These are phyloP conservation scores for Euspilapteryx auroguttella DNA, from an alignment of 2,888 invertebrate genomes.

Conservation along the genomic window DNA sequence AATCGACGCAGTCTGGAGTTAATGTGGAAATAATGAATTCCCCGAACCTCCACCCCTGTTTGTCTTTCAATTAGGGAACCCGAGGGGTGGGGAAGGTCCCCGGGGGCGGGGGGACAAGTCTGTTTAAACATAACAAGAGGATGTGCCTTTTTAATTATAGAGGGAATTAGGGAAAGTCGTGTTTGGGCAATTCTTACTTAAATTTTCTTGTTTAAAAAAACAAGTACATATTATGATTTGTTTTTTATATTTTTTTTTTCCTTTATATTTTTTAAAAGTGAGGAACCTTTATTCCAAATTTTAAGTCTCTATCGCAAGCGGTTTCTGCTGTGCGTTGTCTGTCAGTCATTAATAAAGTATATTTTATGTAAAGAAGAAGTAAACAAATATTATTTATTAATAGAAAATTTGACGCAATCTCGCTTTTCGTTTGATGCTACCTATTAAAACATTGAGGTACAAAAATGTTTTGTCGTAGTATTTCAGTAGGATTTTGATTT, in stretches of 20 bases:
- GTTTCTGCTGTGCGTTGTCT: too few species aligned
- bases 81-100: constrained; percentile 16
- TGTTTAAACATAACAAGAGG: constrained; percentile 30
- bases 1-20: too few species aligned
- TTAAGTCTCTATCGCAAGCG: too few species aligned
- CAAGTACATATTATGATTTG: constrained; percentile 1
- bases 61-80: constrained; percentile 55
- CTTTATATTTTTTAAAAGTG: background rate
- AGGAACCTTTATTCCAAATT: background rate
- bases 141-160: constrained; percentile 36
- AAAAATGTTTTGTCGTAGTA: too few species aligned
- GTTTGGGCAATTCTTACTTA: constrained; percentile 18
- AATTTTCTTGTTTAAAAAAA: constrained; percentile 24
- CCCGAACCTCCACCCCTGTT: constrained; percentile 45
- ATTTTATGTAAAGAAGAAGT: too few species aligned
- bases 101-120: constrained; percentile 10
- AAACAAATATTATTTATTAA: too few species aligned
- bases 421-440: too few species aligned
- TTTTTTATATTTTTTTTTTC: background rate
- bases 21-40: constrained; percentile 54
- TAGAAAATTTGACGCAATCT: too few species aligned
- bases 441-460: too few species aligned
- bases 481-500: too few species aligned
- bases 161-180: too few species aligned
- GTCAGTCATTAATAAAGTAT: too few species aligned